Evolutionary conservation across 2,888 invertebrate genomes (phyloP), one percentile per base, ranked within the genome.

Genomic region (Rugalucina vietnamica): DNA sequence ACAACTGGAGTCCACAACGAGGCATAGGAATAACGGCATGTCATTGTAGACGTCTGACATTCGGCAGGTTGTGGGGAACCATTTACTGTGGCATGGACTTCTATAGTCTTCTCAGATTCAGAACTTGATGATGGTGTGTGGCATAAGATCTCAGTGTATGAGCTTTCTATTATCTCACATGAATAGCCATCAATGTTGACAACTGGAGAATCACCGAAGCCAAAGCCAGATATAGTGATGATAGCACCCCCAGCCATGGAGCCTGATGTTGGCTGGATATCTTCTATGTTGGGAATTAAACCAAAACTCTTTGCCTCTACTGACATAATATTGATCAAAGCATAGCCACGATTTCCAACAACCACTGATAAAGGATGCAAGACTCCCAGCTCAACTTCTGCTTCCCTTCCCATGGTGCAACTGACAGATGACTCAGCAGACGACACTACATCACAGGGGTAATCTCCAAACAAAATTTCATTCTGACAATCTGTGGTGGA

Each of bases 401-500:
- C 82, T 8, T 65, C 21, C 14, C 85, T 83, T 14, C 77, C 86
- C 27, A 90, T 73, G 1, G 32, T 80, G 50, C 89, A 89, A 5
- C 72, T 76, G 21, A 90, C 37, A 14, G 65, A 34, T 8, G 65
- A 50, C 2, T 78, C 76, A 21, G 84, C 76, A 1, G 88, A 76
- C 0, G 77, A 54, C 0, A 75, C 71, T 2, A 88, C 87, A 21
- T 32, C 50, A 74, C 89, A 89, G 1, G 69, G 37, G 24, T 76
- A 82, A 43, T 80, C 84, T 12, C 88, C 90, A 70, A 91, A 85
- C 0, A 4, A 79, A n/a, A 92, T 85, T 74, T 91, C 91, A 76
- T 92, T 91, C 69, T 91, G 89, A 76, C 91, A 91, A 0, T 71
- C 50, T 4, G 78, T 81, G 3, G 80, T 50, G 10, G 90, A 89